These are phyloP conservation scores for Atlantisia rogersi DNA, from an alignment of 2,113 vertebrate genomes.

Conservation along the genomic window DNA sequence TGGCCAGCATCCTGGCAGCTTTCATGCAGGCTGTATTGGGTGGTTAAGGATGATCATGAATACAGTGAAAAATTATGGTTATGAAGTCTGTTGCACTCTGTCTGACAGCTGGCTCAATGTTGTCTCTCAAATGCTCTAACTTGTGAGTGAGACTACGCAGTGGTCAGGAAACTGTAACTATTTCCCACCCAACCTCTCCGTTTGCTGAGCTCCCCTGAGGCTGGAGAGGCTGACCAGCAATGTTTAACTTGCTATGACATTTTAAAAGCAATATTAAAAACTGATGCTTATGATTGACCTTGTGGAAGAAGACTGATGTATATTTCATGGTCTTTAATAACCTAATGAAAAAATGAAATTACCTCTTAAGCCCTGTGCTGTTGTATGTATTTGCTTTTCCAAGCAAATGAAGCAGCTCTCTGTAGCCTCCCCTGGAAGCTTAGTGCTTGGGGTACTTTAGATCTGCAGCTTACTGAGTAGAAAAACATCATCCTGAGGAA, in stretches of 20 bases:
- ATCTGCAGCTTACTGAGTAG: not conserved
- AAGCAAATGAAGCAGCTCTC: not conserved
- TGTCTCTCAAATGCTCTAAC: not conserved
- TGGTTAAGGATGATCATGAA: not conserved
- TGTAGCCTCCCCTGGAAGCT: not conserved
- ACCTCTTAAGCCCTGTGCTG: not conserved
- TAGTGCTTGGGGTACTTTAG: not conserved
- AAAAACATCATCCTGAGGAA: not conserved
- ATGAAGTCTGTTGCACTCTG: not conserved
- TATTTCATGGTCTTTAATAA: slow-evolving; percentile 15
- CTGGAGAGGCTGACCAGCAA: not conserved
- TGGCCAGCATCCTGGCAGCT: not conserved
- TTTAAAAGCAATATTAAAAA: not conserved
- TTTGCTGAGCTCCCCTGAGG: not conserved
- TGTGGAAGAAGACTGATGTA: not conserved
- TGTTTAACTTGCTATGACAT: not conserved
- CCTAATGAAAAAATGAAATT: not conserved
- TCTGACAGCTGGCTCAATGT: not conserved
- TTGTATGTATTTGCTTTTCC: not conserved
- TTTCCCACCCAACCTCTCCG: not conserved
- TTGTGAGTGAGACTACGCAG: not conserved
- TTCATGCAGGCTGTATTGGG: not conserved
- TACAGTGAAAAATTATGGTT: not conserved
- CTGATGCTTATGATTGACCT: not conserved
- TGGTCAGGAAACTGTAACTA: not conserved